phyloP scores from a whole-genome alignment of 2,888 invertebrate genomes.

The Agriotes lineatus region DNA sequence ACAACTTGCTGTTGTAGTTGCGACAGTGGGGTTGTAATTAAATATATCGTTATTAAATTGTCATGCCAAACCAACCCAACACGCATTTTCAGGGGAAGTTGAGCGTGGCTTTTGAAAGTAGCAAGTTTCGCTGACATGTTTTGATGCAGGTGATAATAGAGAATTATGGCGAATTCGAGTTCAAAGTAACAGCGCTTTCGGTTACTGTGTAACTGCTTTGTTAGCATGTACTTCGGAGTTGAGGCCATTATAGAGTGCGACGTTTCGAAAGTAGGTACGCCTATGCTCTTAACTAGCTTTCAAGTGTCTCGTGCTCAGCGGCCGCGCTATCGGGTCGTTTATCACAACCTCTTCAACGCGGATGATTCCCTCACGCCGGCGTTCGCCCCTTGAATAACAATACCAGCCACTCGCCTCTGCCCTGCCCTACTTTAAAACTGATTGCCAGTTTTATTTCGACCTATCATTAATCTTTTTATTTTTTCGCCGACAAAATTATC shows the following conservation, averaged over 20 bases:
- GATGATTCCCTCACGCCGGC: slow-evolving; percentile 55
- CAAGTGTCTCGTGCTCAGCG: slow-evolving; percentile 45
- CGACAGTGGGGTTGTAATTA: too few relatives aligned
- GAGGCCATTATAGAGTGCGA: slow-evolving; percentile 31
- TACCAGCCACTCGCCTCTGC: slow-evolving; percentile 49
- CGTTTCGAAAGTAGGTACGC: slow-evolving; percentile 39
- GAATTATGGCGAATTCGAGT: slow-evolving; percentile 31
- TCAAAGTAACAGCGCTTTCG: slow-evolving; percentile 36
- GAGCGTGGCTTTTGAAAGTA: neutral
- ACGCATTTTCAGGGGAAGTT: too few relatives aligned
- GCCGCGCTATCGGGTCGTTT: slow-evolving; percentile 55
- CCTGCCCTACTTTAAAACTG: slow-evolving; percentile 43
- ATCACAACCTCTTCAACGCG: slow-evolving; percentile 58
- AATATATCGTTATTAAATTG: too few relatives aligned
- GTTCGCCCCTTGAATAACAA: slow-evolving; percentile 57
- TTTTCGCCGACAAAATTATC: slow-evolving; percentile 41
- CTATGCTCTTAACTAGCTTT: slow-evolving; percentile 45
- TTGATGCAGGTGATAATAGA: slow-evolving; percentile 24
- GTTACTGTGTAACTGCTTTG: slow-evolving; percentile 40
- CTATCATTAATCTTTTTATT: slow-evolving; percentile 44
- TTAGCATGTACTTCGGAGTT: slow-evolving; percentile 35
- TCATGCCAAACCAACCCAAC: too few relatives aligned
- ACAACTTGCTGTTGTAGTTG: too few relatives aligned
- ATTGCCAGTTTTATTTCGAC: slow-evolving; percentile 46
- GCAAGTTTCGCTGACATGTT: slow-evolving; percentile 30